Base-by-base conservation (phyloP, 2,888 invertebrate species). In the Oxycera nigricornis region DNA sequence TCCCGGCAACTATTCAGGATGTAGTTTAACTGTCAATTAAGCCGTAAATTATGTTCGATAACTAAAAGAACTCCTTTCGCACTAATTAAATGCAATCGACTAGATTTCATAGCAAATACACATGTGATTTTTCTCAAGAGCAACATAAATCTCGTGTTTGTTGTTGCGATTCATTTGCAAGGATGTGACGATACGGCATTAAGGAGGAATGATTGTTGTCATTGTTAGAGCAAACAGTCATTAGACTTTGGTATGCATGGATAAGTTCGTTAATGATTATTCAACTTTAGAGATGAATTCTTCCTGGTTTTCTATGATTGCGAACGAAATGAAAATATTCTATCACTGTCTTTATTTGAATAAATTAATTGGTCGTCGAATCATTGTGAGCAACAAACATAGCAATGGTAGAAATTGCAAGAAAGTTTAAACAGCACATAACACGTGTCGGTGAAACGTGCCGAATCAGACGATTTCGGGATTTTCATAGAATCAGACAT, bases 381-480 rank as follows among this genome's bases (percentile, higher is more conserved):
- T n/a, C n/a, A n/a, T n/a, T n/a, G n/a, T n/a, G n/a, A n/a, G n/a
- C n/a, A n/a, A n/a, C n/a, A n/a, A n/a, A n/a, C n/a, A n/a, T n/a
- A n/a, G n/a, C n/a, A n/a, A n/a, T n/a, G n/a, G n/a, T n/a, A 35
- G 35, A 11, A 35, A 6, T 35, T 35, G 35, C 11, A 6, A 35
- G 6, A 7, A 11, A 35, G 17, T 55, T 17, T 17, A 55, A 20
- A 22, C 28, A 7, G 26, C 30, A 61, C 31, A 17, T 31, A 55
- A 70, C 70, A 70, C 70, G 70, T 70, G 70, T 70, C 22, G 24
- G 30, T 6, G 17, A 31, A 70, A 70, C 70, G 70, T 70, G 70
- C 52, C 22, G 22, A 11, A 55, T 31, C 31, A 55, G 20, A n/a
- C 55, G 1, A 6, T 4, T 20, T 9, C 22, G n/a, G 31, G 70